phyloP scores from a whole-genome alignment of 2,797 vertebrate species.

The Merluccius polli region DNA sequence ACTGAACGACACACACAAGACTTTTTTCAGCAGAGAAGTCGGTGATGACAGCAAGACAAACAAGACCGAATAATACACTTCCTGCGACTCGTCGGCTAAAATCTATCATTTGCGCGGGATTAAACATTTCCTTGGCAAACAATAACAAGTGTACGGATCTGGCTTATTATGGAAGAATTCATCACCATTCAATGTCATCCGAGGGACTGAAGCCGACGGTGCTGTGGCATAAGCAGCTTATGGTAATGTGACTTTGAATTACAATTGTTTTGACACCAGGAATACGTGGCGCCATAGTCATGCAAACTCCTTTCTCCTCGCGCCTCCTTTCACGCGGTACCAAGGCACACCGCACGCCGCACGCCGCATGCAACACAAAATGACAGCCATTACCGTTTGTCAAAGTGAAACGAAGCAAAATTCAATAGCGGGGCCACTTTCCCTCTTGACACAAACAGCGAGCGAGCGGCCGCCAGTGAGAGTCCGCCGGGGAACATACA shows the following conservation, averaged over 20 bases:
- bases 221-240: slow-evolving; percentile 1
- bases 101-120: neutral
- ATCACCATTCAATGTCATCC: neutral
- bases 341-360: neutral
- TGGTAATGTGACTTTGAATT: slow-evolving; percentile 7
- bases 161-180: neutral
- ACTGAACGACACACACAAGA: neutral
- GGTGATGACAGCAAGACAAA: neutral
- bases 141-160: neutral
- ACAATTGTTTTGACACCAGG: slow-evolving; percentile 3
- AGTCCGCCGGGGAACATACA: no score
- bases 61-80: neutral
- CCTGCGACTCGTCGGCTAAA: neutral
- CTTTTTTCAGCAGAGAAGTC: neutral
- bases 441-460: neutral
- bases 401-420: neutral
- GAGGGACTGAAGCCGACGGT: neutral
- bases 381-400: slow-evolving; percentile 1
- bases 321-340: neutral
- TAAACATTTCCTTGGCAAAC: neutral
- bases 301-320: neutral
- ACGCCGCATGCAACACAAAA: slow-evolving; percentile 1
- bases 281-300: neutral
- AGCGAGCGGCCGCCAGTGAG: neutral
- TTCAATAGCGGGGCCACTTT: neutral